Evolutionary conservation across 2,797 vertebrate genomes (phyloP).

Genomic region (Lutjanus campechanus): DNA sequence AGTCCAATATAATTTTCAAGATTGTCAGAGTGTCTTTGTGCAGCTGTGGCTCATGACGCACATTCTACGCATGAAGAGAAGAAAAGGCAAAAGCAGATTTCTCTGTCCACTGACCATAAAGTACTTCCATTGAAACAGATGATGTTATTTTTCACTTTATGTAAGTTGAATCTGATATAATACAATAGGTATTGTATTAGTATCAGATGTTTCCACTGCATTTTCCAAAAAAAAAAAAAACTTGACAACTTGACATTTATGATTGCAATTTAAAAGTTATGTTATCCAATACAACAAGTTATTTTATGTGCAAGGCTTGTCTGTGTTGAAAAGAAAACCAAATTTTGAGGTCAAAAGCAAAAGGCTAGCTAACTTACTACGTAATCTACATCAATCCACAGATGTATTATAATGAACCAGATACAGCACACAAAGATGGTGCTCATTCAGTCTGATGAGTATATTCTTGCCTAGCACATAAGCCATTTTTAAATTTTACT

Average conservation of each 20-base stretch:
- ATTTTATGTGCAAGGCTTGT: no score
- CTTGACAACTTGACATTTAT: no score
- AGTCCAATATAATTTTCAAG: background rate
- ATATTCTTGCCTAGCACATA: no score
- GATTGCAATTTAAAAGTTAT: background rate
- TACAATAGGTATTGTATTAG: background rate
- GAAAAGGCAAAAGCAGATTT: background rate
- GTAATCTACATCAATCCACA: no score
- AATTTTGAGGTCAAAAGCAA: no score
- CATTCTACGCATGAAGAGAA: background rate
- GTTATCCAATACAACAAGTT: background rate
- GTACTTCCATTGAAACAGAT: background rate
- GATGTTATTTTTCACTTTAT: background rate
- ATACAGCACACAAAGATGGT: no score
- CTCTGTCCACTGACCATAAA: background rate
- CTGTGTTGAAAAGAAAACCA: no score
- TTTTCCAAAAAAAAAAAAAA: no score
- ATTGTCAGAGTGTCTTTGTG: background rate
- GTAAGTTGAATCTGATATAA: background rate
- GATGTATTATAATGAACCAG: no score
- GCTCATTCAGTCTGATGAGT: no score
- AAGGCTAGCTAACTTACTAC: no score
- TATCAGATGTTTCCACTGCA: background rate
- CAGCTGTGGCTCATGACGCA: background rate
- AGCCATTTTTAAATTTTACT: no score